These are phyloP conservation scores for Neoseiulus cucumeris DNA, from an alignment of 1,140 invertebrate species.

Conservation along the genomic window DNA sequence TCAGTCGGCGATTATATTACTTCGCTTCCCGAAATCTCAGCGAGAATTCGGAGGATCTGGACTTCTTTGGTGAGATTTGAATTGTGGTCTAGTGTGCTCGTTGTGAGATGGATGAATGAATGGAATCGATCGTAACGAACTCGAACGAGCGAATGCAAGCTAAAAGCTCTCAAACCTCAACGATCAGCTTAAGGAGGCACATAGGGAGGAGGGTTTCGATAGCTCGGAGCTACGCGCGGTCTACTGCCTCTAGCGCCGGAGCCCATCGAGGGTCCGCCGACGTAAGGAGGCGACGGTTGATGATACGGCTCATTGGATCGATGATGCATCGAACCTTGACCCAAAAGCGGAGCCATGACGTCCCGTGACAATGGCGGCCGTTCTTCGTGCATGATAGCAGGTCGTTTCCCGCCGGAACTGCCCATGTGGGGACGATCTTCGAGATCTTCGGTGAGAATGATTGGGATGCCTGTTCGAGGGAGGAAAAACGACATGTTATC, in stretches of 20 bases:
- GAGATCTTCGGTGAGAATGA: conserved; percentile 76
- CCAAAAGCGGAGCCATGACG: conserved; percentile 41
- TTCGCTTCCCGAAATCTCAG: no score
- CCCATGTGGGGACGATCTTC: conserved; percentile 56
- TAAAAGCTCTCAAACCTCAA: no score
- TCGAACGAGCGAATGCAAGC: no score
- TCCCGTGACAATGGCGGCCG: conserved; percentile 63
- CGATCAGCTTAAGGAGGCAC: conserved; percentile 41
- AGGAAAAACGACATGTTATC: conserved; percentile 24
- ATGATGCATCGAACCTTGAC: conserved; percentile 33
- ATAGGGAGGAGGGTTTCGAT: conserved; percentile 72
- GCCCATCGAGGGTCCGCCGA: conserved; percentile 57
- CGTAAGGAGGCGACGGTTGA: conserved; percentile 36
- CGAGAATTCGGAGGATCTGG: no score
- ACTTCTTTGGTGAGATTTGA: no score
- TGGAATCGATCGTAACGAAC: no score
- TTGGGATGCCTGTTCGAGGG: conserved; percentile 70
- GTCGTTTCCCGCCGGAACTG: conserved; percentile 54
- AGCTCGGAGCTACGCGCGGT: conserved; percentile 58
- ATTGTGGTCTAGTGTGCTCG: no score
- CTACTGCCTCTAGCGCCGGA: conserved; percentile 41
- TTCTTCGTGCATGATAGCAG: conserved; percentile 76
- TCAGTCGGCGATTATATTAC: no score
- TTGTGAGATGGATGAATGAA: no score
- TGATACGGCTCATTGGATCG: conserved; percentile 25